Evolutionary conservation across 2,888 invertebrate species (phyloP).

Genomic region (Oxyteleia sp.): DNA sequence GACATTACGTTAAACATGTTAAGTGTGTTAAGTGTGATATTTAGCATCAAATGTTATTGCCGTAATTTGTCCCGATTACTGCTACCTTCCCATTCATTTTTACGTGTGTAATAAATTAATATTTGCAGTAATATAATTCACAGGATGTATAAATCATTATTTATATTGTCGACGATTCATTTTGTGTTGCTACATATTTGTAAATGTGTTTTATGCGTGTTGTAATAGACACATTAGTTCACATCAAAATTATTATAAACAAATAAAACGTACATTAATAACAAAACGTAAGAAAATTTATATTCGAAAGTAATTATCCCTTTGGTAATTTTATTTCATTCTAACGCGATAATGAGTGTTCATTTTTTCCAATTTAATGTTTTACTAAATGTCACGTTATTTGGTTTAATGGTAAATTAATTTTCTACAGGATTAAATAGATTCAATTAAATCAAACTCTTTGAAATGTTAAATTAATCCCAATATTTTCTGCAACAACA

Average conservation of each 20-base stretch:
- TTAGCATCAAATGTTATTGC: slow-evolving; percentile 42
- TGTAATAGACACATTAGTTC: slow-evolving; percentile 17
- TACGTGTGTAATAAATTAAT: slow-evolving; percentile 41
- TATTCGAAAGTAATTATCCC: too few relatives aligned
- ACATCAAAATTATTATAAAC: slow-evolving; percentile 10
- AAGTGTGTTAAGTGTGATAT: slow-evolving; percentile 26
- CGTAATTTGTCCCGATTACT: slow-evolving; percentile 36
- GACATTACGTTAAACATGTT: slow-evolving; percentile 10
- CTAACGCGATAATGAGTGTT: too few relatives aligned
- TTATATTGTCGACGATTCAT: slow-evolving; percentile 24
- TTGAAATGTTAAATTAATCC: too few relatives aligned
- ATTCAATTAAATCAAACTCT: too few relatives aligned
- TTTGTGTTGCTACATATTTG: slow-evolving; percentile 30
- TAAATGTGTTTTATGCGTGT: slow-evolving; percentile 9
- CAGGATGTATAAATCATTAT: slow-evolving; percentile 37
- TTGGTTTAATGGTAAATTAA: too few relatives aligned
- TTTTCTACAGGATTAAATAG: too few relatives aligned
- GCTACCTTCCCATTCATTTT: slow-evolving; percentile 19
- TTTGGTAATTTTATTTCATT: too few relatives aligned
- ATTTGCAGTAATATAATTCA: slow-evolving; percentile 40
- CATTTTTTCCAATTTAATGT: too few relatives aligned
- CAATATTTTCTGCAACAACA: too few relatives aligned
- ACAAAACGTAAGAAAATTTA: too few relatives aligned
- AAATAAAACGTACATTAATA: not conserved
- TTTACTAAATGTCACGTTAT: too few relatives aligned